These are phyloP conservation scores for Chamaea fasciata DNA, from an alignment of 2,113 vertebrate species.

Conservation along the genomic window DNA sequence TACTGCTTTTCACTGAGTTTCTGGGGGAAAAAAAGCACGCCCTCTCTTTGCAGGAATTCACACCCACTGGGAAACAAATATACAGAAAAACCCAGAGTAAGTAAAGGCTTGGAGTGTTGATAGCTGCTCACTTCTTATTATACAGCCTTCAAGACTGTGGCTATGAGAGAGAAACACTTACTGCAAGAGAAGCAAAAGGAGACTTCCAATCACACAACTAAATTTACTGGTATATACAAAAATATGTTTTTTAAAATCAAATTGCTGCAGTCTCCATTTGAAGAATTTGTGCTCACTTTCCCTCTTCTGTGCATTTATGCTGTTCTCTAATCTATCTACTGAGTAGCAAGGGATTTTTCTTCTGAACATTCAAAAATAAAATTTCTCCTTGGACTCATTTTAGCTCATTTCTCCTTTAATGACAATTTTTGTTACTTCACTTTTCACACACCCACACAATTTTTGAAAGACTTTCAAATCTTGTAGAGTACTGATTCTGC, in stretches of 20 bases:
- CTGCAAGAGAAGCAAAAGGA: neutral
- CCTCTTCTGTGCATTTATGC: neutral
- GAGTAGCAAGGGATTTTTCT: conserved; percentile 23
- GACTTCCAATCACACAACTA: neutral
- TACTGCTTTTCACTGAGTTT: neutral
- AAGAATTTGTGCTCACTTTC: neutral
- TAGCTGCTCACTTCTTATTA: neutral
- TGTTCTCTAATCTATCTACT: neutral
- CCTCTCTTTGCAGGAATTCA: neutral
- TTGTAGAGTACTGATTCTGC: neutral
- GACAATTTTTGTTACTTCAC: conserved; percentile 10
- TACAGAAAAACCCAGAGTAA: neutral
- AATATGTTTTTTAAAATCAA: neutral
- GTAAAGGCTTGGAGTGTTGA: neutral
- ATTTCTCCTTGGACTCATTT: conserved; percentile 31
- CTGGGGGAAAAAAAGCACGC: neutral
- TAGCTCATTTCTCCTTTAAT: conserved; percentile 13
- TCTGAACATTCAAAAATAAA: conserved; percentile 30
- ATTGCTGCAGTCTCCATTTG: neutral
- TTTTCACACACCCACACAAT: conserved; percentile 14
- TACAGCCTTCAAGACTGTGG: neutral
- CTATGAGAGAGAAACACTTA: neutral
- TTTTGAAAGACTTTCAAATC: conserved; percentile 16
- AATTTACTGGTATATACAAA: neutral
- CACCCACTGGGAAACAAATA: neutral